phyloP scores from a whole-genome alignment of 2,113 vertebrate genomes.

The Engystomops pustulosus region DNA sequence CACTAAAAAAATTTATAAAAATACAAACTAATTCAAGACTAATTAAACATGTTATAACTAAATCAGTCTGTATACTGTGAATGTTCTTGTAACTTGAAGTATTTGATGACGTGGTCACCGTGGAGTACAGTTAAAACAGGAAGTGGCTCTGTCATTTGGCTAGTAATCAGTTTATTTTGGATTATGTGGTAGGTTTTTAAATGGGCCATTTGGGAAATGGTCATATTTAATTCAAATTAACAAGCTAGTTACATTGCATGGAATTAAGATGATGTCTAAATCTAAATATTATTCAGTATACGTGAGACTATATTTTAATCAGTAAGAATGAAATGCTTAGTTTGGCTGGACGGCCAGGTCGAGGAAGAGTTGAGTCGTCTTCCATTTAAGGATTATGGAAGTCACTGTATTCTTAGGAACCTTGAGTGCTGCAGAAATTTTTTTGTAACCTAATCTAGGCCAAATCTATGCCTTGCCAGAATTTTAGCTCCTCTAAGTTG shows the following conservation, averaged over 20 bases:
- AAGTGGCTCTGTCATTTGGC: slow-evolving; percentile 27
- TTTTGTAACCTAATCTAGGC: no score
- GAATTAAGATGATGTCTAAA: neutral
- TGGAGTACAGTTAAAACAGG: slow-evolving; percentile 43
- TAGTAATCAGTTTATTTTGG: slow-evolving; percentile 43
- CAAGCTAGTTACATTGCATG: neutral
- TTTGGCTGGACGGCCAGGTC: no score
- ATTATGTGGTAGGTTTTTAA: neutral
- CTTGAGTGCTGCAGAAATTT: no score
- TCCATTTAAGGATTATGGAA: no score
- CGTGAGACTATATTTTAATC: neutral
- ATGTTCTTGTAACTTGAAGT: neutral
- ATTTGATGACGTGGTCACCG: neutral
- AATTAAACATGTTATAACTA: neutral
- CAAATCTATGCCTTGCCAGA: no score
- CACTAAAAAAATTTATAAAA: no score
- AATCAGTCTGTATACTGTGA: neutral
- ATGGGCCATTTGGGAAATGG: neutral
- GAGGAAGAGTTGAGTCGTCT: no score
- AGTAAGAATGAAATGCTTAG: neutral
- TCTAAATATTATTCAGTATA: neutral
- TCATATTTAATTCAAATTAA: slow-evolving; percentile 20
- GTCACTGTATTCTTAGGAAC: no score
- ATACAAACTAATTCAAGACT: no score
- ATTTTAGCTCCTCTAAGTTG: no score